phyloP scores from a whole-genome alignment of 2,888 invertebrate genomes.

The Himalopsyche tibetana region DNA sequence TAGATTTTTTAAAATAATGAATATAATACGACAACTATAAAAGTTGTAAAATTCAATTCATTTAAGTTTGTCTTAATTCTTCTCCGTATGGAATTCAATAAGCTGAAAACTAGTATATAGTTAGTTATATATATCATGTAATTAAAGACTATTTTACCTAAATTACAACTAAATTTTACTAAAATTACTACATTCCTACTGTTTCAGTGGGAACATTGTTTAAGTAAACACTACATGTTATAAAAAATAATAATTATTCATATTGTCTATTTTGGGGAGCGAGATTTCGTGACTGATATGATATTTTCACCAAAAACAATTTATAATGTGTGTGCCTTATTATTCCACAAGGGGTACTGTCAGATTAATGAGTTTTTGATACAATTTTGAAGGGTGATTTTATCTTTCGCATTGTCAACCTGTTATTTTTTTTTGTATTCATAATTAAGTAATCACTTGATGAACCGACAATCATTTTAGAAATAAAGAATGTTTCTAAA shows the following conservation, averaged over 20 bases:
- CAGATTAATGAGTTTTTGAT: slow-evolving; percentile 30
- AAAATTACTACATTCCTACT: too few relatives aligned
- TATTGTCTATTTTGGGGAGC: neutral
- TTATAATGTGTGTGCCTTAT: neutral
- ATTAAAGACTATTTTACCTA: too few relatives aligned
- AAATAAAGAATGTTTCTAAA: neutral
- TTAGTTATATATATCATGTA: too few relatives aligned
- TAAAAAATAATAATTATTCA: neutral
- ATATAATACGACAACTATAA: too few relatives aligned
- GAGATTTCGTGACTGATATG: slow-evolving; percentile 12
- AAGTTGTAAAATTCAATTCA: too few relatives aligned
- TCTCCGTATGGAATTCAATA: too few relatives aligned
- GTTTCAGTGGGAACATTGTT: too few relatives aligned
- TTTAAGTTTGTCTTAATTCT: neutral
- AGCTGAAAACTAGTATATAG: too few relatives aligned
- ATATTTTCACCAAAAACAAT: neutral
- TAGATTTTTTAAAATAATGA: neutral
- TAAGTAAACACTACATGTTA: neutral
- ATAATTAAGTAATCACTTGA: neutral
- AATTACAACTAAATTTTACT: too few relatives aligned
- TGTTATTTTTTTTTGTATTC: slow-evolving; percentile 1
- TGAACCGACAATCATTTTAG: neutral
- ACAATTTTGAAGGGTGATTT: slow-evolving; percentile 17
- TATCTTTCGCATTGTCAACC: slow-evolving; percentile 19
- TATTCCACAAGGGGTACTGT: slow-evolving; percentile 12